Evolutionary conservation across 2,888 invertebrate genomes (phyloP), one percentile per base, ranked within the genome.

Genomic region (Leucoptera coffeella): DNA sequence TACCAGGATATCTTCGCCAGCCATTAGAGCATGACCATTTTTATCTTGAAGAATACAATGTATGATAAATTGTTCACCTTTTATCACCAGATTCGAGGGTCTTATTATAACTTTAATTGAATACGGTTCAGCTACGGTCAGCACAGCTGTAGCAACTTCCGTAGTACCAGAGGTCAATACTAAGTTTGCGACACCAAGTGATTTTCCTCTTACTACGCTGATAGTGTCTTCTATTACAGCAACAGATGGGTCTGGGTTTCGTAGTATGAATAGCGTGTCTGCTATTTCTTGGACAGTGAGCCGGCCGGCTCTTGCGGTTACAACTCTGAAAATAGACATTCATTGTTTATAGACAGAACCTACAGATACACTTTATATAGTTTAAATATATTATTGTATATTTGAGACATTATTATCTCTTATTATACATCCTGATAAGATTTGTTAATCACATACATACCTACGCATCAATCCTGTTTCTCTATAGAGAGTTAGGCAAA

Each of bases 241-340:
- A 19, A 55, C 36, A 4, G 39, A 36, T 3, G 40, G 45, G 9
- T 53, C 42, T 2, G 58, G 56, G 1, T 62, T 42, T 36, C 41
- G 47, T 23, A 64, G 33, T 25, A 45, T 45, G 43, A 67, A 67
- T 7, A 62, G 30, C 1, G 65, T 62, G 9, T 67, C 62, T 0
- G 44, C 41, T 30, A 69, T 47, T 29, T 67, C 54, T 47, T 67
- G 61, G 8, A 60, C 33, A 2, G 61, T 61, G 2, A 69, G 47
- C 3, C 62, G 55, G 7, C 69, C 69, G 1, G 65, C 64, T 2
- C 56, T 51, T 2, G 56, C 62, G 37, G 61, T 43, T 9, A 67
- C 60, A 1, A 69, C 59, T 28, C 67, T 69, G 35, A 11, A 47
- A 51, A 17, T 17, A n/a, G n/a, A n/a, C n/a, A n/a, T n/a, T n/a